phyloP scores from a whole-genome alignment of 2,888 invertebrate species.

The Caenorhabditis macrosperma region DNA sequence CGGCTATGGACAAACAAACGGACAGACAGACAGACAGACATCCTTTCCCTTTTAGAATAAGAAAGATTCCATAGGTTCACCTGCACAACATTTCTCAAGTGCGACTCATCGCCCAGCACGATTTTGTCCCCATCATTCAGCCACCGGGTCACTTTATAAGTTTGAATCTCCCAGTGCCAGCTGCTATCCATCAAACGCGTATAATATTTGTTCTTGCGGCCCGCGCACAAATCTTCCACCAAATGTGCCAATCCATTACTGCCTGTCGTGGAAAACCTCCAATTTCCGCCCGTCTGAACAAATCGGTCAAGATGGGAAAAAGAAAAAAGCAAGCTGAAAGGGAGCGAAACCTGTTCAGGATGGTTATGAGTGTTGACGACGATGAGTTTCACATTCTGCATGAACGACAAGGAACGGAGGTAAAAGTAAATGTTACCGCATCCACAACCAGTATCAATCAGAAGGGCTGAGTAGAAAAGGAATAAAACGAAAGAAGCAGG shows the following conservation, averaged over 20 bases:
- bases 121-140: slow-evolving; percentile 66
- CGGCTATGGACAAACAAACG: too few relatives aligned
- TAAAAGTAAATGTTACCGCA: slow-evolving; percentile 70
- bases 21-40: too few relatives aligned
- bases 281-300: slow-evolving; percentile 70
- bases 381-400: slow-evolving; percentile 63
- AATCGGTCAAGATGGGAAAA: slow-evolving; percentile 17
- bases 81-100: slow-evolving; percentile 57
- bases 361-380: slow-evolving; percentile 73
- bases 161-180: slow-evolving; percentile 71
- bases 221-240: slow-evolving; percentile 68
- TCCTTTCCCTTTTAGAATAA: too few relatives aligned
- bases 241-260: slow-evolving; percentile 65
- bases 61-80: too few relatives aligned
- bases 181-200: slow-evolving; percentile 69
- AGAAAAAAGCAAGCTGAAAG: slow-evolving; percentile 4
- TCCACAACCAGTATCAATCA: slow-evolving; percentile 71
- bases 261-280: slow-evolving; percentile 71
- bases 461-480: slow-evolving; percentile 56
- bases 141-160: slow-evolving; percentile 72
- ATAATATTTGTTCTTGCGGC: slow-evolving; percentile 66
- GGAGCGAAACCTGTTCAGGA: slow-evolving; percentile 66
- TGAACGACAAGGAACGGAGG: slow-evolving; percentile 59
- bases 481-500: not conserved
- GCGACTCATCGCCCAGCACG: slow-evolving; percentile 58